Evolutionary conservation across 2,888 invertebrate species (phyloP).

Genomic region (Lepidochrysops patricia): DNA sequence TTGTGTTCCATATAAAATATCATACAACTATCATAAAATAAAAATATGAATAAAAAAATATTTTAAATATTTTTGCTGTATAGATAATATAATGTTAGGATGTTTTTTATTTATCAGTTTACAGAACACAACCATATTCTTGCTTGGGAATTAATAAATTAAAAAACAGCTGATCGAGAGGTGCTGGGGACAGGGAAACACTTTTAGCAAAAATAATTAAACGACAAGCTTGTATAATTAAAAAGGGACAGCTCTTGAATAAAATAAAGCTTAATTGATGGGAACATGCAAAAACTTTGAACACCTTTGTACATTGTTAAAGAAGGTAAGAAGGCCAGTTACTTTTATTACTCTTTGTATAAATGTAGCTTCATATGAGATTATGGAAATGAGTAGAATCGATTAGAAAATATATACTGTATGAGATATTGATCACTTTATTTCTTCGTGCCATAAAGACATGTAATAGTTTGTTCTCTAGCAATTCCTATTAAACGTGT

Average conservation of each 20-base stretch:
- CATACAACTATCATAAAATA: no score
- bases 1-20: background rate
- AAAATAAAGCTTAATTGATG: background rate
- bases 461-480: no score
- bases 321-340: background rate
- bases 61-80: no score
- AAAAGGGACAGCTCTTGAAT: background rate
- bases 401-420: no score
- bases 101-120: background rate
- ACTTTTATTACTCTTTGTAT: no score
- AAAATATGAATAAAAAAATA: background rate
- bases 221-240: conserved; percentile 1
- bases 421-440: no score
- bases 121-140: conserved; percentile 6
- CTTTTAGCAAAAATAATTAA: background rate
- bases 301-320: background rate
- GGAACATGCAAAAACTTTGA: background rate
- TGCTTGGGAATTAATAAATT: background rate
- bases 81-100: no score
- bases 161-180: background rate
- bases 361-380: no score
- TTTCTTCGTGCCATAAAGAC: no score
- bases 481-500: no score
- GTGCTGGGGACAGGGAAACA: background rate
- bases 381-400: no score